Base-by-base conservation (phyloP, 2,113 vertebrate genomes). In the Callionymus lyra region DNA sequence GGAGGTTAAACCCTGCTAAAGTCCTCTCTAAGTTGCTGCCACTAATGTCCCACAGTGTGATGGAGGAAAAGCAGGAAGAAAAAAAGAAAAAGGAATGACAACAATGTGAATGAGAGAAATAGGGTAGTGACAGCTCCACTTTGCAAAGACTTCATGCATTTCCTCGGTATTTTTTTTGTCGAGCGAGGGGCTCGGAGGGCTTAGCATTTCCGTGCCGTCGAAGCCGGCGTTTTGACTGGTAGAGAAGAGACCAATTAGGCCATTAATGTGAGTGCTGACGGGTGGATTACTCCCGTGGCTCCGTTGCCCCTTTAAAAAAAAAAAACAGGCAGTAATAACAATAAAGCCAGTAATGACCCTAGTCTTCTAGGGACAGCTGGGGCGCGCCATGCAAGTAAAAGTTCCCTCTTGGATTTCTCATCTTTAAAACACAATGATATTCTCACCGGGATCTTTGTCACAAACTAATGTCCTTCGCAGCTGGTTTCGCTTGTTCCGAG, bases 231-330 rank as follows among this genome's bases (percentile, higher is more conserved):
- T 79, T 67, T 74, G 77, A 82, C 77, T 79, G 53, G 34, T 63
- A 74, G 74, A 74, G 69, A 76, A 70, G 64, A 76, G 80, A 65
- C 70, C 78, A 82, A 82, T 82, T 82, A 82, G 76, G 53, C 64
- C 72, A 60, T 81, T 81, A 81, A 79, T 77, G 70, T 63, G 76
- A 81, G 80, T 53, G 80, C 72, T 74, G 77, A 79, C 76, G 63
- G 72, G 70, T 38, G 64, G 76, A 82, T 81, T 82, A 81, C 52
- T 73, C 77, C 70, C 70, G 40, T 27, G 63, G 64, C 74, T 63
- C 39, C 16, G 43, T 63, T 36, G 46, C 43, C 67, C 71, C 70
- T 66, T 72, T 65, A 68, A 69, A 65, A 74, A 76, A 69, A 68
- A 69, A 65, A 74, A 76, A 69, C 74, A 72, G 73, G 70, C 77